Evolutionary conservation across 2,113 vertebrate species (phyloP), one percentile per base, ranked within the genome.

Genomic region (Xiphophorus hellerii): DNA sequence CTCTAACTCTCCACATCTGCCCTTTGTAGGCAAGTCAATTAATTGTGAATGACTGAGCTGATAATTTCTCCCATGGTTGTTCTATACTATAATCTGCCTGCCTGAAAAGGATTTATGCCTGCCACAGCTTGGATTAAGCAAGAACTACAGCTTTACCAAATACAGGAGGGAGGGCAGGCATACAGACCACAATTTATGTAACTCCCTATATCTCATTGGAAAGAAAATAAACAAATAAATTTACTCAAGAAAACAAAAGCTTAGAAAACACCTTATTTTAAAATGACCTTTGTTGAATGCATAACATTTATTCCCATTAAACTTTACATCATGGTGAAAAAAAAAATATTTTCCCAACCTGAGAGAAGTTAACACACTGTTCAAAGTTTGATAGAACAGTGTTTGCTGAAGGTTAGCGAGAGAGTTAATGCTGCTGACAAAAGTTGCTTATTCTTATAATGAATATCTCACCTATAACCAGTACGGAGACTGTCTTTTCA

Each of bases 381-480:
- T 58, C 51, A 58, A 58, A 58, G 51, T 58, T n/a, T 72, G 84
- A 71, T 79, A 69, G 87, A 81, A 92, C 88, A 87, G 62, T 84
- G 88, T 86, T 80, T 82, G 81, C 85, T 85, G 77, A 78, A 87
- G 77, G 76, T 76, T 81, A 70, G 88, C 76, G 60, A 71, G 69
- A 88, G 63, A 89, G 89, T 92, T 93, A 88, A 87, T 20, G 39
- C 80, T 67, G 91, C 76, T 92, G 92, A 94, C 89, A 93, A 85
- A 82, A 83, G 80, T 25, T 76, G 71, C 84, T 84, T 88, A 91
- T 90, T 91, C 91, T 92, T 89, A 91, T 81, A 22, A 27, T n/a
- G 71, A 78, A 80, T 69, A 77, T 84, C 89, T 86, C 83, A 83
- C 78, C 87, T 75, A 72, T 77, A 73, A 77, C 73, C 73, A 73